Percentiles rank a stretch among this genome's conserved stretches.
Evolutionary conservation across 2,888 invertebrate species (phyloP).

Genomic region (Ferdinandea cuprea): DNA sequence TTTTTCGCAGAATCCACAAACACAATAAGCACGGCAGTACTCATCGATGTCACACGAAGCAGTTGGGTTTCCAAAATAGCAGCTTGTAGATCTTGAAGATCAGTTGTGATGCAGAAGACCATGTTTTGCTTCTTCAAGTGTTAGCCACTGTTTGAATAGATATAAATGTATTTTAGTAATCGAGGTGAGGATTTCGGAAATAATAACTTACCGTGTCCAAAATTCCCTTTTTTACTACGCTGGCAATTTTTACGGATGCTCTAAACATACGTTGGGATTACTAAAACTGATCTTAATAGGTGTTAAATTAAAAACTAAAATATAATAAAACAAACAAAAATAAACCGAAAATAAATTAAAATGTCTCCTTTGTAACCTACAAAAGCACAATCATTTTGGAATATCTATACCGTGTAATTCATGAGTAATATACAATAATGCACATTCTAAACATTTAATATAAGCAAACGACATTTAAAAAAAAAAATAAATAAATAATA

Average conservation of each 20-base stretch:
- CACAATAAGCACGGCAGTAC: slow-evolving; percentile 91
- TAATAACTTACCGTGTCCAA: slow-evolving; percentile 87
- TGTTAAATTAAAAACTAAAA: slow-evolving; percentile 7
- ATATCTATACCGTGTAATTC: too few species aligned
- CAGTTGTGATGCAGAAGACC: slow-evolving; percentile 93
- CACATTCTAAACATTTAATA: too few species aligned
- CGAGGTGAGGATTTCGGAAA: not conserved
- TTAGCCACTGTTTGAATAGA: slow-evolving; percentile 90
- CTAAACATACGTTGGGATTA: slow-evolving; percentile 83
- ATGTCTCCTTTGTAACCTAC: slow-evolving; percentile 67
- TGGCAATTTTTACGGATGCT: slow-evolving; percentile 88
- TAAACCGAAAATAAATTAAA: slow-evolving; percentile 30
- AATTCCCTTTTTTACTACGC: slow-evolving; percentile 88
- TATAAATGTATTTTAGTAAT: not conserved
- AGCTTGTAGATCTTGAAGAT: slow-evolving; percentile 88
- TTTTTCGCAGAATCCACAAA: slow-evolving; percentile 96
- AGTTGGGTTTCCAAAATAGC: slow-evolving; percentile 90
- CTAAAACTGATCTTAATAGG: not conserved
- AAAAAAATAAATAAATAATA: too few species aligned
- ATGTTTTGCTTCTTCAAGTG: slow-evolving; percentile 96
- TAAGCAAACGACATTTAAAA: too few species aligned
- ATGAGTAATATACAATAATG: too few species aligned
- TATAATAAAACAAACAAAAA: slow-evolving; percentile 3
- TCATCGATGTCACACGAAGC: slow-evolving; percentile 89
- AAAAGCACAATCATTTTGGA: slow-evolving; percentile 27